These are phyloP conservation scores for Cancer borealis DNA, from an alignment of 2,888 invertebrate species.

Conservation along the genomic window DNA sequence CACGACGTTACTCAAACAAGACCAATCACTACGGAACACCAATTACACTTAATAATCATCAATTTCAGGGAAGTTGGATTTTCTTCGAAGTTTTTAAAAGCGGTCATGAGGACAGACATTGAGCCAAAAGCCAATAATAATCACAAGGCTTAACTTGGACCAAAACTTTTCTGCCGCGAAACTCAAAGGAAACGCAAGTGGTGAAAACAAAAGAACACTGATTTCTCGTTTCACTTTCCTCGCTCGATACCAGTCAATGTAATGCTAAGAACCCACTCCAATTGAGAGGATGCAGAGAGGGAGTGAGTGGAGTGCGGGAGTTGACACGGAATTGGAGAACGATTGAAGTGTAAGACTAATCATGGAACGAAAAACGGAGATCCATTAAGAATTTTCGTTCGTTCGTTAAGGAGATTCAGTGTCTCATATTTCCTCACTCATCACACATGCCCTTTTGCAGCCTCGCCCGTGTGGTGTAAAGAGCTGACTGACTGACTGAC, in stretches of 20 bases:
- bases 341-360: background rate
- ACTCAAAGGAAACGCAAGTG: background rate
- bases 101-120: background rate
- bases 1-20: background rate
- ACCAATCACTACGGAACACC: background rate
- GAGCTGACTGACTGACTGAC: background rate
- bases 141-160: background rate
- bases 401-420: background rate
- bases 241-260: background rate
- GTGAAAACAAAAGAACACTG: background rate
- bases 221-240: conserved; percentile 16
- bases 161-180: background rate
- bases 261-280: background rate
- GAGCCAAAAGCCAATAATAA: conserved; percentile 14
- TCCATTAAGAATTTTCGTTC: background rate
- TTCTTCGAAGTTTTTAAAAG: background rate
- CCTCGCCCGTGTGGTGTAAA: background rate
- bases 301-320: background rate
- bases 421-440: background rate
- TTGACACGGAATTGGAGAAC: conserved; percentile 3
- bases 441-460: background rate
- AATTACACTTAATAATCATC: background rate
- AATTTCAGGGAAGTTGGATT: background rate
- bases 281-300: background rate
- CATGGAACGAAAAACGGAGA: background rate